These are phyloP conservation scores for Ptychochromis oligacanthus DNA, from an alignment of 2,113 vertebrate genomes.

Conservation along the genomic window DNA sequence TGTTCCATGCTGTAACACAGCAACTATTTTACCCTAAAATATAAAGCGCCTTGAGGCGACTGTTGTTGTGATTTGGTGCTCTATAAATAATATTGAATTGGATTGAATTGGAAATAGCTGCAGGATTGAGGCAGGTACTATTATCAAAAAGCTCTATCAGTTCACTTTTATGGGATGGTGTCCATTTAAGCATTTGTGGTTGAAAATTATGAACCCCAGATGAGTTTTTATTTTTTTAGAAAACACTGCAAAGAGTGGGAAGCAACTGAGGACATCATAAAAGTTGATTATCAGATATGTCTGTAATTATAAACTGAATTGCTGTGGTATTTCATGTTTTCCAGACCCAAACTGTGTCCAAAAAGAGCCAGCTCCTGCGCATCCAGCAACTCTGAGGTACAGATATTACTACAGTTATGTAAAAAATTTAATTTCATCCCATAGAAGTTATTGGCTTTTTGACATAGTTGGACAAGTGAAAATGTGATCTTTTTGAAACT, in stretches of 20 bases:
- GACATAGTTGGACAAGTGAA: background rate
- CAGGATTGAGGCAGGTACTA: conserved; percentile 12
- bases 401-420: background rate
- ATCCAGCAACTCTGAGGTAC: conserved; percentile 81
- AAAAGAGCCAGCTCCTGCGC: conserved; percentile 76
- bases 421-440: background rate
- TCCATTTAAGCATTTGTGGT: conserved; percentile 46
- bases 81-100: too few relatives aligned
- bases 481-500: background rate
- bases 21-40: too few relatives aligned
- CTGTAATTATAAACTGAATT: conserved; percentile 44
- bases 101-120: conserved; percentile 38
- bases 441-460: background rate
- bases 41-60: too few relatives aligned
- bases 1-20: conserved; percentile 46
- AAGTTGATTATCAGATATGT: conserved; percentile 39
- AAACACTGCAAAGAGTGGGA: background rate
- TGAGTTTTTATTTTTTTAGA: conserved; percentile 25
- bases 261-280: conserved; percentile 8
- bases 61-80: too few relatives aligned
- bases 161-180: conserved; percentile 19
- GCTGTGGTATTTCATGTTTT: conserved; percentile 65
- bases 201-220: conserved; percentile 32
- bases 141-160: conserved; percentile 22
- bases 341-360: conserved; percentile 81